A percentile compares a stretch with the other conserved stretches of the same genome.
Evolutionary conservation across 2,888 invertebrate species (phyloP).

Genomic region (Agonopterix heracliana): DNA sequence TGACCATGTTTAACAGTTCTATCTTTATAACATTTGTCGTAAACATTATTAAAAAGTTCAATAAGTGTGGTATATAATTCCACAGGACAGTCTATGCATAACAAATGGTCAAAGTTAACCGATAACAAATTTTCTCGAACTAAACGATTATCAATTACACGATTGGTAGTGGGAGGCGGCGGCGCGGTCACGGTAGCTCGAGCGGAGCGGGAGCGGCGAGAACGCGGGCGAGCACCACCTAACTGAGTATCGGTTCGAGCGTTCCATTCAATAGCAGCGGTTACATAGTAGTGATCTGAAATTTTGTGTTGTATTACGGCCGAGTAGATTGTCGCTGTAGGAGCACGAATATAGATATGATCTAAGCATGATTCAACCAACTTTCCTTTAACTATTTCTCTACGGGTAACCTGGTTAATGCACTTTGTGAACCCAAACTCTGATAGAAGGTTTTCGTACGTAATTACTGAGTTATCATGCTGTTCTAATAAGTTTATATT

Average conservation of each 20-base stretch:
- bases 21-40: not conserved
- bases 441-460: conserved; percentile 7
- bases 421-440: conserved; percentile 8
- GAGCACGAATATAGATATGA: conserved; percentile 6
- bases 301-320: conserved; percentile 9
- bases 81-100: not conserved
- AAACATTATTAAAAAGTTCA: not conserved
- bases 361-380: conserved; percentile 8
- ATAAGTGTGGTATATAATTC: not conserved
- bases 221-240: not conserved
- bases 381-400: conserved; percentile 3
- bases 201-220: not conserved
- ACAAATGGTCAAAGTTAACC: not conserved
- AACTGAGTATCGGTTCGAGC: not conserved
- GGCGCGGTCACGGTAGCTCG: not conserved
- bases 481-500: conserved; percentile 7
- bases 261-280: conserved; percentile 4
- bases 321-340: not conserved
- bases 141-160: not conserved
- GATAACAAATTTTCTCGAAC: not conserved
- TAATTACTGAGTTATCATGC: not conserved
- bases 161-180: not conserved
- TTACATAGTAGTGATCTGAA: conserved; percentile 5
- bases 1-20: conserved; percentile 2
- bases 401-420: conserved; percentile 6